Percentiles rank a stretch among this genome's conserved stretches.
These are phyloP conservation scores for Ornithorhynchus anatinus DNA, from an alignment of 2,113 vertebrate species.

Conservation along the genomic window DNA sequence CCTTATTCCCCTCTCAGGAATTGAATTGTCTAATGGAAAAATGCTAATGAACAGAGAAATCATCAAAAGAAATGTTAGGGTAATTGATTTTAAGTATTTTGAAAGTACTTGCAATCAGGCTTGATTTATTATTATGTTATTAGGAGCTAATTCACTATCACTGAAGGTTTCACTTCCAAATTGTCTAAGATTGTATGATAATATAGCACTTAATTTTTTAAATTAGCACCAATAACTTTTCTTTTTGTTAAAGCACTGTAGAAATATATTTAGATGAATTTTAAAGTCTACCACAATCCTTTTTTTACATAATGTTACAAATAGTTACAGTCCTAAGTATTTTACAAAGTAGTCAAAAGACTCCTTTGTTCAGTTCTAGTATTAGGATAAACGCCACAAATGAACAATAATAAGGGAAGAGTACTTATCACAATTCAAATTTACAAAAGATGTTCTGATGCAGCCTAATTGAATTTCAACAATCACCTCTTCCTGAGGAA, in stretches of 20 bases:
- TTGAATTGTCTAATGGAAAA: conserved; percentile 86
- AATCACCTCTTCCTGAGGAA: conserved; percentile 22
- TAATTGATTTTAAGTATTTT: conserved; percentile 69
- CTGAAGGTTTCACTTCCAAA: conserved; percentile 1
- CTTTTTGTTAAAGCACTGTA: too few relatives aligned
- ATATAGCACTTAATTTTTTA: neutral
- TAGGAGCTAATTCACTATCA: neutral
- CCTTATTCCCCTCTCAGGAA: conserved; percentile 86
- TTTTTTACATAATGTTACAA: neutral
- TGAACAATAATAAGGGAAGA: neutral
- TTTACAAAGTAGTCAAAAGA: neutral
- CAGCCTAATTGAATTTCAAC: neutral
- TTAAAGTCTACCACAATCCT: too few relatives aligned
- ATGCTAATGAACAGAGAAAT: conserved; percentile 95
- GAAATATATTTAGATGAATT: neutral
- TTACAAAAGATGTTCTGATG: neutral
- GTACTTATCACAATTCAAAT: conserved; percentile 12
- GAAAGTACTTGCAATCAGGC: neutral
- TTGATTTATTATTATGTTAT: neutral
- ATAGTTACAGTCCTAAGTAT: neutral
- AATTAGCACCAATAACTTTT: conserved; percentile 1
- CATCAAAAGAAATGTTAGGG: conserved; percentile 94
- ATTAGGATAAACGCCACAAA: neutral
- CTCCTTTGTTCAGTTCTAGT: neutral
- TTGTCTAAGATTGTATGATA: neutral